These are phyloP conservation scores for Trichogramma evanescens DNA, from an alignment of 2,888 invertebrate species.

Conservation along the genomic window DNA sequence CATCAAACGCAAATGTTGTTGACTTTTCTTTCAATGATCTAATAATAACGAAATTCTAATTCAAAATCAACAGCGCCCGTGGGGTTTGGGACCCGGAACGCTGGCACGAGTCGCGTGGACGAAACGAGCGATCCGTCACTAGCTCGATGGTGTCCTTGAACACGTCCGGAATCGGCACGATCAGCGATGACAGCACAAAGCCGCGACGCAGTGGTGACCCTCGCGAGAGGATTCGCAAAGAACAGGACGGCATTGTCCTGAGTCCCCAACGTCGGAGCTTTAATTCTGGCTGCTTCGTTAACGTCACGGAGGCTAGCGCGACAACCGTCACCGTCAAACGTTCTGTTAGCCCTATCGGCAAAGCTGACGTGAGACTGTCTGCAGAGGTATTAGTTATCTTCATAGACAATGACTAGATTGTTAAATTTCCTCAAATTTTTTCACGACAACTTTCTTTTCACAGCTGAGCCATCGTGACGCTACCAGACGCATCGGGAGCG, in stretches of 20 bases:
- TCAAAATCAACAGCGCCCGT: conserved; percentile 36
- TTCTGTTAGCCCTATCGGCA: conserved; percentile 46
- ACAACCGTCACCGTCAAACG: conserved; percentile 32
- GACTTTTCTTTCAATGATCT: neutral
- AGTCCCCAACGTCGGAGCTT: conserved; percentile 82
- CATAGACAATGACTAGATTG: neutral
- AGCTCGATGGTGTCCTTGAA: conserved; percentile 20
- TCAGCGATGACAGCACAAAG: conserved; percentile 42
- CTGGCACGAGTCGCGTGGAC: conserved; percentile 54
- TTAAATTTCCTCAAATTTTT: neutral
- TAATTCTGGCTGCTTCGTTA: conserved; percentile 78
- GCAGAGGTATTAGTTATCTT: neutral
- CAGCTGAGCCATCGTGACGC: conserved; percentile 45
- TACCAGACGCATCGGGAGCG: conserved; percentile 72
- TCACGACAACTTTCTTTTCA: neutral
- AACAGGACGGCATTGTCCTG: conserved; percentile 75
- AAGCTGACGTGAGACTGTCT: conserved; percentile 37
- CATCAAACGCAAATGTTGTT: conserved; percentile 3
- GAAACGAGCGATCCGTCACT: conserved; percentile 47
- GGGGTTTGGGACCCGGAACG: conserved; percentile 52
- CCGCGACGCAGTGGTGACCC: conserved; percentile 58
- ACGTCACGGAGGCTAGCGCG: conserved; percentile 30
- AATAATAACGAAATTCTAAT: neutral
- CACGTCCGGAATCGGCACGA: neutral
- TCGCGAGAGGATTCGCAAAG: conserved; percentile 71